Evolutionary conservation across 1,140 invertebrate genomes (phyloP), one percentile per base, ranked within the genome.

Genomic region (Frieseomelitta varia): DNA sequence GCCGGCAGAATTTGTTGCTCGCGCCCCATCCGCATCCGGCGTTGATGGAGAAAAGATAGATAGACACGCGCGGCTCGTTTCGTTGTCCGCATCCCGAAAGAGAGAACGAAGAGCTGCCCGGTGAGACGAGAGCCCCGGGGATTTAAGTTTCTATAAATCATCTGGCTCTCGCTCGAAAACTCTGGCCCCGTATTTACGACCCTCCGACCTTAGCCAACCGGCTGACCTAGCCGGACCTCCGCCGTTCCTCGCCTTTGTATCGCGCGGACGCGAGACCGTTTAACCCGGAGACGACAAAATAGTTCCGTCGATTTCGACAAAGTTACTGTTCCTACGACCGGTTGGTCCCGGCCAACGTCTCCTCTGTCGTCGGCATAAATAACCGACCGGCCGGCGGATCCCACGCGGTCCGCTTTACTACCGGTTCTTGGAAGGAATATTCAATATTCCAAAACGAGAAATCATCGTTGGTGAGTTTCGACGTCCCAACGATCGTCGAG

Each of bases 101-200:
- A 73, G 80, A 63, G 69, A 58, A 76, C 68, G 88, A n/a, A 86
- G 63, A 65, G 63, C 61, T 74, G 79, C 67, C 65, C 77, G 81
- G 77, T 61, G 85, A 89, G 85, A 87, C 81, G 74, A 79, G 73
- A 88, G 85, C 91, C 92, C 88, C 85, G 89, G 91, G 90, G 90
- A 93, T 93, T 93, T 92, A 93, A 92, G 92, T 94, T 95, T 94
- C 94, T 93, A 94, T 95, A 95, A 95, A 95, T 94, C 94, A 94
- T 95, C 88, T 92, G 86, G 88, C 87, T 90, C 87, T 90, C 91
- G 93, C 92, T 92, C 92, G 91, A 93, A n/a, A 92, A 90, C 90
- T 90, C 91, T 47, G 90, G 91, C 87, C 92, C 89, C 87, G 90
- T 94, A 94, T 95, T 94, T 94, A 94, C 94, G 93, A 94, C 79